Percentiles rank a stretch among this genome's conserved stretches.
phyloP scores from a whole-genome alignment of 1,140 invertebrate species.

The Charaxes varanes region DNA sequence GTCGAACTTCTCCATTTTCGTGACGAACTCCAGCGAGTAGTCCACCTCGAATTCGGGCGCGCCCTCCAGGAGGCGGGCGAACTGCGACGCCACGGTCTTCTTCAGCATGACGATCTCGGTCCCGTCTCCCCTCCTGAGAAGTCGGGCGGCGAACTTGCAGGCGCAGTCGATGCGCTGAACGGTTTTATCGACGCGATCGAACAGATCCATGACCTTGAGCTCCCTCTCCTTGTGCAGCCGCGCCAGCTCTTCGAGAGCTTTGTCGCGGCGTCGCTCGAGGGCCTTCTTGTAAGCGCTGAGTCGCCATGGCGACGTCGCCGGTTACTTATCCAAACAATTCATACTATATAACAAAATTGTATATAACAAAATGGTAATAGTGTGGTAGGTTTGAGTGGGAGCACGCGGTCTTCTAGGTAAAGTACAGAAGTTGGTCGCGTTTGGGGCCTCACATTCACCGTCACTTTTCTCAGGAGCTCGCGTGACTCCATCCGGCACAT shows the following conservation, averaged over 20 bases:
- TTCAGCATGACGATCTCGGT: constrained; percentile 88
- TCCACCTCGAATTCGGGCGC: constrained; percentile 85
- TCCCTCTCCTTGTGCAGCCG: constrained; percentile 88
- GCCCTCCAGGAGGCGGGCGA: constrained; percentile 85
- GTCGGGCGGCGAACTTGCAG: constrained; percentile 85
- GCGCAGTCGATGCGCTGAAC: constrained; percentile 89
- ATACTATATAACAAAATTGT: too few species aligned
- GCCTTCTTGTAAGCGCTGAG: constrained; percentile 87
- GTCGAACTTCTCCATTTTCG: constrained; percentile 87
- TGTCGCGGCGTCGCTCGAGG: constrained; percentile 86
- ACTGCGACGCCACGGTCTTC: constrained; percentile 83
- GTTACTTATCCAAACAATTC: too few species aligned
- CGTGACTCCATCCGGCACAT: constrained; percentile 48
- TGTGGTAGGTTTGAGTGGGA: constrained; percentile 80
- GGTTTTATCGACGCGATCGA: constrained; percentile 86
- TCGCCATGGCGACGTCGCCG: too few species aligned
- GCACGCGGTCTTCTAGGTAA: constrained; percentile 80
- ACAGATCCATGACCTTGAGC: constrained; percentile 90
- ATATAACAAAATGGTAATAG: too few species aligned
- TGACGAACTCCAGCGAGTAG: constrained; percentile 87
- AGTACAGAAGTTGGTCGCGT: constrained; percentile 81
- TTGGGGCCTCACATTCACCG: constrained; percentile 58
- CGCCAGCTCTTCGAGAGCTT: constrained; percentile 84
- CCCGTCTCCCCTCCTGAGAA: constrained; percentile 87
- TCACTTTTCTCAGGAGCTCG: constrained; percentile 42